Evolutionary conservation across 2,888 invertebrate genomes (phyloP), one percentile per base, ranked within the genome.

Genomic region (Lordiphosa fenestrarum): DNA sequence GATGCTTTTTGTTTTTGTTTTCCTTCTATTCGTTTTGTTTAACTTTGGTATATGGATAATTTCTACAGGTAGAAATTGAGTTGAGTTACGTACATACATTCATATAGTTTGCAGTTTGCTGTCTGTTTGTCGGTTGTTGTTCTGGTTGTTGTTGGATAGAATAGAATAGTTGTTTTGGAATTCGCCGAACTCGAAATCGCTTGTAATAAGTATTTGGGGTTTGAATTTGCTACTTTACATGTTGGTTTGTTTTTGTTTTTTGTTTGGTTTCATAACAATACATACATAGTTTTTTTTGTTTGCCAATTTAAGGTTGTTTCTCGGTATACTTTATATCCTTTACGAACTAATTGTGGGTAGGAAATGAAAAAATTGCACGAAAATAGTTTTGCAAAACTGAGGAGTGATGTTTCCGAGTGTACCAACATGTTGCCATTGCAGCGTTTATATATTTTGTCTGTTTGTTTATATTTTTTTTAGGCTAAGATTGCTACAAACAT

Each of bases 261-360:
- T n/a, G n/a, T 30, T 68, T 52, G 50, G 52, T 36, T 36, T 46
- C 40, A 46, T 68, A 76, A 77, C 76, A 77, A 75, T 80, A 68
- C 73, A 68, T 60, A 59, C 73, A 69, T 60, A 58, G 50, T 53
- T 53, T n/a, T n/a, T 74, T 70, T 15, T 15, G 15, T n/a, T 15
- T 15, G 82, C 78, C 80, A 73, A 81, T 76, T 65, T 51, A 41
- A n/a, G n/a, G n/a, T n/a, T n/a, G n/a, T n/a, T n/a, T n/a, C n/a
- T n/a, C n/a, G 86, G 86, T 88, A 88, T 88, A 88, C 88, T 78
- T 87, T 72, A 86, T 88, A 88, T 88, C 88, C 88, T 85, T 86
- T 82, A 73, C 67, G 73, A 68, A 59, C 75, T 77, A 73, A 75
- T 72, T 77, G 61, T 66, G 71, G 60, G 57, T 61, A 2, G 53